Conservation (phyloP, 2,888 invertebrate genomes). For the Chirona hameri region DNA sequence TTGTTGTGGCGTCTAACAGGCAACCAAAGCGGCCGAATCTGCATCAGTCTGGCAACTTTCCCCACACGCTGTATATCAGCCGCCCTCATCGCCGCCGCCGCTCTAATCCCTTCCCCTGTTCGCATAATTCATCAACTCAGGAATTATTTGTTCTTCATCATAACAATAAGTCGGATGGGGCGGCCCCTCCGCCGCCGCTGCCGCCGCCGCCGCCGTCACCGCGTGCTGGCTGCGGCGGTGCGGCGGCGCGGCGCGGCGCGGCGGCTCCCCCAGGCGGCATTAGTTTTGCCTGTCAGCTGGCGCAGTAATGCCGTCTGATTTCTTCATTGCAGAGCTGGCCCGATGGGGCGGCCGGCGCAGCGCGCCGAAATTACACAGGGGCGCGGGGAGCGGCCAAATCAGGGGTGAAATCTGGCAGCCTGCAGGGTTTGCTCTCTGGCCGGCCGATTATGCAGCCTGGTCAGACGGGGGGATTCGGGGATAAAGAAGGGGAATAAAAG, state of each 20-base stretch:
- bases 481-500: constrained; percentile 27
- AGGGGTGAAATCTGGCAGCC: constrained; percentile 27
- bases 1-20: not conserved
- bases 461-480: constrained; percentile 24
- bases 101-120: not conserved
- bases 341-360: not conserved
- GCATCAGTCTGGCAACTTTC: not conserved
- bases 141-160: constrained; percentile 28
- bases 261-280: not conserved
- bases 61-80: not conserved
- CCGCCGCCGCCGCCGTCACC: not conserved
- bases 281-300: constrained; percentile 3
- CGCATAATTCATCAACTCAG: constrained; percentile 25
- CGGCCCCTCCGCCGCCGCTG: not conserved
- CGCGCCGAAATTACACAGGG: not conserved
- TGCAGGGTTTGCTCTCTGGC: constrained; percentile 23
- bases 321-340: constrained; percentile 8
- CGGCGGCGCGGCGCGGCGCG: not conserved
- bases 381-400: constrained; percentile 23
- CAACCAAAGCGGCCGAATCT: not conserved
- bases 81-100: not conserved
- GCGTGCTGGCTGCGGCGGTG: not conserved
- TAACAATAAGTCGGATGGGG: not conserved
- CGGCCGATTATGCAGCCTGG: constrained; percentile 25
- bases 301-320: constrained; percentile 9